Base-by-base conservation (phyloP, 2,888 invertebrate genomes). In the Polyommatus icarus region DNA sequence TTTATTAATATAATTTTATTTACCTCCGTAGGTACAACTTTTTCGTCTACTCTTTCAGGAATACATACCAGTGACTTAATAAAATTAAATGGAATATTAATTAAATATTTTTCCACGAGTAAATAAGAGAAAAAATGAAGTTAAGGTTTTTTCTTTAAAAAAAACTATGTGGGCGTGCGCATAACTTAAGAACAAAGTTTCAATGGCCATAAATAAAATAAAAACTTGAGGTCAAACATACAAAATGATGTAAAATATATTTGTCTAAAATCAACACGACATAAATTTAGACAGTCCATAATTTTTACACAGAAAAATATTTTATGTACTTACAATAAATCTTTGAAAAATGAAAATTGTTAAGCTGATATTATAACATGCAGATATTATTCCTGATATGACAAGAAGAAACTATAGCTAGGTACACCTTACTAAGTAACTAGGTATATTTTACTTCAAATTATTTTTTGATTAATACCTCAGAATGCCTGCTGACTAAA, bases 1-100 rank as follows among this genome's bases (percentile, higher is more conserved):
- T 89, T 91, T 89, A 90, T 90, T 91, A 40, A 40, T 72, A 73
- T 73, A 50, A 50, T 50, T 18, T 15, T 46, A 46, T 73, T 46
- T 46, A 72, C 20, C 12, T 50, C 12, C 50, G 12, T 54, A 18
- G 15, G 20, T 40, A 20, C 73, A 73, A n/a, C 20, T 73, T 72
- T 40, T 72, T 40, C 12, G 3, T 73, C 40, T 46, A 40, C 36
- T 12, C 15, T 61, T 67, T 29, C 29, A 24, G 29, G 15, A 15
- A 67, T 10, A 46, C 10, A 46, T 12, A 46, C 10, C 10, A 46
- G 10, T 12, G 36, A 36, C 7, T 36, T 36, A 36, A 36, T 36
- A 36, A 36, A 36, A 36, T 36, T 36, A 36, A 36, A 36, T 36
- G 6, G 7, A 36, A 7, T 36, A 36, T 36, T 7, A 36, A 36